Percentiles rank a stretch among this genome's conserved stretches.
Conservation (phyloP, 2,888 invertebrate species). For the Drosophila neotestacea region DNA sequence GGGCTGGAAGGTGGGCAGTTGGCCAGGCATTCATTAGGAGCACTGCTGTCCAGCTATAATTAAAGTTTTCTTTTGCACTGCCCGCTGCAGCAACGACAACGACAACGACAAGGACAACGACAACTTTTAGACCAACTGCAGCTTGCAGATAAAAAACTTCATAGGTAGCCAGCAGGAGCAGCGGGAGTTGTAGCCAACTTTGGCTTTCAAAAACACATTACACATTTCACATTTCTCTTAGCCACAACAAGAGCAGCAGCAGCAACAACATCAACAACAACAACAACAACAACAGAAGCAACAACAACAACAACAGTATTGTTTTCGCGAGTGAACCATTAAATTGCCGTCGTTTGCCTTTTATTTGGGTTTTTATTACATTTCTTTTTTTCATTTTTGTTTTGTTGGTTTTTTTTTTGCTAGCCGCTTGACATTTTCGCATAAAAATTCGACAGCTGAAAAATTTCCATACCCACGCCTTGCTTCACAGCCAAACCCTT, state of each 20-base stretch:
- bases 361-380: slow-evolving; percentile 73
- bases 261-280: slow-evolving; percentile 34
- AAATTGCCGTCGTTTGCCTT: slow-evolving; percentile 76
- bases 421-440: slow-evolving; percentile 75
- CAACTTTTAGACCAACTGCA: slow-evolving; percentile 67
- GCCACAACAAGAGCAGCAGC: slow-evolving; percentile 38
- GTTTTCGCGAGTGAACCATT: slow-evolving; percentile 68
- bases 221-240: slow-evolving; percentile 62
- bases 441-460: slow-evolving; percentile 78
- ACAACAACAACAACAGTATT: slow-evolving; percentile 61
- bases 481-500: slow-evolving; percentile 65
- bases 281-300: slow-evolving; percentile 46
- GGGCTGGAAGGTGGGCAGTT: not conserved
- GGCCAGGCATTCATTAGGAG: slow-evolving; percentile 65
- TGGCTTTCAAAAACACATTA: slow-evolving; percentile 77
- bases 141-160: slow-evolving; percentile 72
- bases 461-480: slow-evolving; percentile 74
- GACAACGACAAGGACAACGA: slow-evolving; percentile 14
- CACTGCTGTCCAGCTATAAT: slow-evolving; percentile 72
- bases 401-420: slow-evolving; percentile 22
- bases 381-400: slow-evolving; percentile 44
- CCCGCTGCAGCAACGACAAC: slow-evolving; percentile 65
- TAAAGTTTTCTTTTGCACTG: slow-evolving; percentile 78
- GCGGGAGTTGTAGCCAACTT: slow-evolving; percentile 30
- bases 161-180: slow-evolving; percentile 42